phyloP scores from a whole-genome alignment of 2,113 vertebrate species.

The Columba janthina region DNA sequence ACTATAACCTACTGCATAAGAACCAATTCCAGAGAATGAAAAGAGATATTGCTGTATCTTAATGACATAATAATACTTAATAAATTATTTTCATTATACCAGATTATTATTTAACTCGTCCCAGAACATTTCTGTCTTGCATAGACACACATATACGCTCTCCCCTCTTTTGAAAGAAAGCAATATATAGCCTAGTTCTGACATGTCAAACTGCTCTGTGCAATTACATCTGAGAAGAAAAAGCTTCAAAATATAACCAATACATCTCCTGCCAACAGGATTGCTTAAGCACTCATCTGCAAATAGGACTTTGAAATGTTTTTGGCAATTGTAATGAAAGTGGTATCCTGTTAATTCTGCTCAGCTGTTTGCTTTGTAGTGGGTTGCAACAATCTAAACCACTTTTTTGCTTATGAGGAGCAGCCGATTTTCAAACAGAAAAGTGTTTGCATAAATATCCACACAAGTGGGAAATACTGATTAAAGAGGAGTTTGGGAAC shows the following conservation, averaged over 20 bases:
- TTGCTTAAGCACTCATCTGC: background rate
- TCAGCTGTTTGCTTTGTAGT: background rate
- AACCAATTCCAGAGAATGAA: background rate
- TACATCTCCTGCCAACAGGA: background rate
- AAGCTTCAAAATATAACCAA: background rate
- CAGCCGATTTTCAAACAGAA: background rate
- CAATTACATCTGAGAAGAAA: background rate
- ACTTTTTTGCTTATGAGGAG: background rate
- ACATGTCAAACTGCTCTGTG: background rate
- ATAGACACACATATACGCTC: fast-evolving
- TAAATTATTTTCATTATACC: background rate
- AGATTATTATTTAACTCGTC: background rate
- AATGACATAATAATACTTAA: background rate
- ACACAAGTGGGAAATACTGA: background rate
- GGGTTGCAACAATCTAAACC: background rate
- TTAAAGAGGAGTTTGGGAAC: background rate
- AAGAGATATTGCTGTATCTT: background rate
- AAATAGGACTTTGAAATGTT: background rate
- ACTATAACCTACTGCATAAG: background rate
- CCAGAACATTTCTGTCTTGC: background rate
- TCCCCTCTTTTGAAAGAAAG: background rate
- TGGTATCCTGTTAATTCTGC: background rate
- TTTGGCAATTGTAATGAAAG: background rate
- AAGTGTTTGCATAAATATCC: constrained; percentile 2
- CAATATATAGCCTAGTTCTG: background rate